Evolutionary conservation across 2,888 invertebrate genomes (phyloP).

Genomic region (Idaea dimidiata): DNA sequence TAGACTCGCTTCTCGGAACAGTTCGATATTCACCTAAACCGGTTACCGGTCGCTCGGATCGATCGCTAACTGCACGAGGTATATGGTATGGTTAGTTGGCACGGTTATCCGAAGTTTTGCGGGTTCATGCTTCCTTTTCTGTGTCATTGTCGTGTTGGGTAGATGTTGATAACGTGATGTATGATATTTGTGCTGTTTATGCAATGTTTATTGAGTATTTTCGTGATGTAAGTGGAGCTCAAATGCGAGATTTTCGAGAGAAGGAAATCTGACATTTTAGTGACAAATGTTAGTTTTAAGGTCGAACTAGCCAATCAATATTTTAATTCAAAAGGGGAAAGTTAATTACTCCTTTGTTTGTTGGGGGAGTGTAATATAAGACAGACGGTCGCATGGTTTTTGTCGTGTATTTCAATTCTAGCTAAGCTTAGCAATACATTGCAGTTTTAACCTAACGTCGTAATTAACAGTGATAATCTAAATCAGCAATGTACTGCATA

Average conservation of each 20-base stretch:
- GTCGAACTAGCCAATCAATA: too few species aligned
- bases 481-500: too few species aligned
- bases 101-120: conserved; percentile 22
- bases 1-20: conserved; percentile 22
- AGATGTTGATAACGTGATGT: neutral
- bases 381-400: too few species aligned
- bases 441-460: too few species aligned
- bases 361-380: too few species aligned
- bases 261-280: neutral
- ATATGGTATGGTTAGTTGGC: conserved; percentile 24
- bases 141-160: conserved; percentile 6
- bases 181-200: neutral
- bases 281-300: neutral
- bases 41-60: conserved; percentile 25
- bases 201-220: neutral
- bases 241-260: neutral
- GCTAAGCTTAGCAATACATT: too few species aligned
- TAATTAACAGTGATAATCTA: too few species aligned
- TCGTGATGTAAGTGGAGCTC: neutral
- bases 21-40: conserved; percentile 30
- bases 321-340: too few species aligned
- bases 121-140: conserved; percentile 17
- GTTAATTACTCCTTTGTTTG: too few species aligned
- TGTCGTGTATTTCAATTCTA: too few species aligned
- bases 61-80: conserved; percentile 25